Evolutionary conservation across 2,113 vertebrate species (phyloP).

Genomic region (Ophiodon elongatus): DNA sequence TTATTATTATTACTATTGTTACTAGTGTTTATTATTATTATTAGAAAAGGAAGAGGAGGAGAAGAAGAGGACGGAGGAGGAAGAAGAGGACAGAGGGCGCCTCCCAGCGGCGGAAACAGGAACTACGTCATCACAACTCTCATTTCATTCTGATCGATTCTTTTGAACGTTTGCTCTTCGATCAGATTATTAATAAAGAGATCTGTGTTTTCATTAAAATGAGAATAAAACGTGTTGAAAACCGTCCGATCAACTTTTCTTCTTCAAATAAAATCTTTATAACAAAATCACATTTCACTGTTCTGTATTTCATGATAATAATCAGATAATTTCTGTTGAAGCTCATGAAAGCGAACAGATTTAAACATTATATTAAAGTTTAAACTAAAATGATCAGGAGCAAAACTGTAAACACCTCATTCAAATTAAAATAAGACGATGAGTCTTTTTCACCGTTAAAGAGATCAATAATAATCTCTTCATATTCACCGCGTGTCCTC

Average conservation of each 20-base stretch:
- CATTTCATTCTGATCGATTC: neutral
- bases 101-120: slow-evolving; percentile 1
- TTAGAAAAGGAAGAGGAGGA: too few relatives aligned
- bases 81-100: slow-evolving; percentile 17
- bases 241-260: neutral
- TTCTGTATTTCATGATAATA: neutral
- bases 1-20: too few relatives aligned
- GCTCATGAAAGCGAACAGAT: neutral
- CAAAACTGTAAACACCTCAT: neutral
- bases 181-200: neutral
- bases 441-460: too few relatives aligned
- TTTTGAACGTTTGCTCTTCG: neutral
- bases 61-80: too few relatives aligned
- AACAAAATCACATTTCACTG: neutral
- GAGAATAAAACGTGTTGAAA: neutral
- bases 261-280: neutral
- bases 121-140: neutral
- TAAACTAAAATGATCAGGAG: neutral
- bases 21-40: too few relatives aligned
- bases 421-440: neutral
- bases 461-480: neutral
- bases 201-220: neutral
- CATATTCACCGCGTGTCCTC: neutral
- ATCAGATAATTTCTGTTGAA: neutral
- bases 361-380: neutral